Base-by-base conservation (phyloP, 2,888 invertebrate species). In the Agrotis clavis region DNA sequence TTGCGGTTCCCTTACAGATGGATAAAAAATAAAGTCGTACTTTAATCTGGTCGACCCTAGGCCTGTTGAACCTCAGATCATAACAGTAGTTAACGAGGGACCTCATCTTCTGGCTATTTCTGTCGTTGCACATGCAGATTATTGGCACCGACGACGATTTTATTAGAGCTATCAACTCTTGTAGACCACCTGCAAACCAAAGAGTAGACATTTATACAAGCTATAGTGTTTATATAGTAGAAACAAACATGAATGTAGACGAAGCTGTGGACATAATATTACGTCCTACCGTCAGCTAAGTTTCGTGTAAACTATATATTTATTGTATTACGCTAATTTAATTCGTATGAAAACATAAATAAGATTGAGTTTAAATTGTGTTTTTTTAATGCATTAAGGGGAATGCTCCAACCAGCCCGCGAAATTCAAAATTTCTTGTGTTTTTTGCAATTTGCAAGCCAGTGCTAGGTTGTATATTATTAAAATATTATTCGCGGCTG, bases 61-160 rank as follows among this genome's bases (percentile, higher is more conserved):
- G 99, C 85, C 98, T 97, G 83, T 95, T 97, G 93, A 99, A 99
- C 67, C 97, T 95, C 70, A 99, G 95, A 92, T 99, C 99, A 91
- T 98, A 99, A 92, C 99, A 99, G 92, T 99, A 98, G 94, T 99
- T 99, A 64, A 98, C 97, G 13, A 99, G 96, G 0, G 99, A 98
- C 71, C 99, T 97, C 96, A 99, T 99, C 96, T 99, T 99, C 74
- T 97, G 98, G 92, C 98, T 98, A 90, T 98, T 98, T 59, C 99
- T 97, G 94, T 99, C 99, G 91, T 99, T 99, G 94, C 99, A 99
- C 97, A 99, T 99, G 93, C 99, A 99, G 87, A 99, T 98, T 67
- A 99, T 97, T 0, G 99, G 99, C 71, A 99, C 97, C 21, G 97
- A 98, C 1, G 99, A 97, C 0, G 97, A 96, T 94, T 99, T 99